Evolutionary conservation across 23 tunicate species (phyloP).

Genomic region (Trididemnum nubilum): DNA sequence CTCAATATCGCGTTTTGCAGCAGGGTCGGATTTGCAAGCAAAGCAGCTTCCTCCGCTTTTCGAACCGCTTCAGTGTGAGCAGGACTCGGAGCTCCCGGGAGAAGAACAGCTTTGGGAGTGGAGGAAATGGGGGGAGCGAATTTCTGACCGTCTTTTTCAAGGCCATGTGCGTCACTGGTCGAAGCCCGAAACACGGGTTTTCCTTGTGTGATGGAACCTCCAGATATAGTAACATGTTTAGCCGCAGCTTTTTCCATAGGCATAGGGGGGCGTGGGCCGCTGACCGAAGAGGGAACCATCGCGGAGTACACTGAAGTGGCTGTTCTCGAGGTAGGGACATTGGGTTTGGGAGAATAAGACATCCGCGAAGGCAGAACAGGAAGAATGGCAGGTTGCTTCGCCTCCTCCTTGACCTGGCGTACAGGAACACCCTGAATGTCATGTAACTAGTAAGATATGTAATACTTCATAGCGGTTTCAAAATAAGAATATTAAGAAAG

Average conservation of each 20-base stretch:
- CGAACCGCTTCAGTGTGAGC: neutral
- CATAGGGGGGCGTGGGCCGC: neutral
- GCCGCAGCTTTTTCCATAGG: constrained; percentile 1
- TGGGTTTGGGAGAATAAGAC: neutral
- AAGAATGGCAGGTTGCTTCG: neutral
- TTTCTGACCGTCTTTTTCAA: constrained; percentile 5
- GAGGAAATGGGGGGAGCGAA: neutral
- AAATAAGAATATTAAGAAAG: too few species aligned
- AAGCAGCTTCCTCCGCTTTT: neutral
- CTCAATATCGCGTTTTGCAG: neutral
- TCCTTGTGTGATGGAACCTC: constrained; percentile 34
- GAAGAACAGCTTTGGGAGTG: neutral
- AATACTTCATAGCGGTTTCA: too few species aligned
- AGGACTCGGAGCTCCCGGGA: constrained; percentile 2
- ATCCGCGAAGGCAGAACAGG: neutral
- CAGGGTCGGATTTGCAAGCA: neutral
- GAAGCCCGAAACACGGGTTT: constrained; percentile 27
- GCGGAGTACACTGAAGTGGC: neutral
- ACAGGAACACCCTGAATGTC: too few species aligned
- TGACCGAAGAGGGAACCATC: constrained; percentile 2
- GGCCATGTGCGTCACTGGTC: neutral
- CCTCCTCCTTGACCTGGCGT: neutral
- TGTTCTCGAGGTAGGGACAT: neutral
- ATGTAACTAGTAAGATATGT: too few species aligned
- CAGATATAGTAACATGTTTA: constrained; percentile 8